phyloP scores from a whole-genome alignment of 2,797 vertebrate species.

The Capromys pilorides region DNA sequence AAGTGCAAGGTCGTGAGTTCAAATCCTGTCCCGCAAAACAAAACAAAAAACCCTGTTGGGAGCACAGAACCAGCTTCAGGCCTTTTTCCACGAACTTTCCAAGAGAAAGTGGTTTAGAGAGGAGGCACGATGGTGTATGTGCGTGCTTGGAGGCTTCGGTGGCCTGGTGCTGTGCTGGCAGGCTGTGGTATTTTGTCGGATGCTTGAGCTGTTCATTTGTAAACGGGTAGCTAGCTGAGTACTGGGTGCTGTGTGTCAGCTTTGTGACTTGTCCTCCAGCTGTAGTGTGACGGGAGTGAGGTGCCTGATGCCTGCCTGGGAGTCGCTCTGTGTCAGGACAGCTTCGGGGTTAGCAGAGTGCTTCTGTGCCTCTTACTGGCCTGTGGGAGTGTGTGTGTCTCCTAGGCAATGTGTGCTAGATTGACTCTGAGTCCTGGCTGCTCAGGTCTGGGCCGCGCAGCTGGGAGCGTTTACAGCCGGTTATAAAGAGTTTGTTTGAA shows the following conservation, averaged over 20 bases:
- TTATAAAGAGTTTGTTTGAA: conserved; percentile 88
- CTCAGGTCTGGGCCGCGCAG: conserved; percentile 79
- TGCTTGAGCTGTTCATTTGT: background rate
- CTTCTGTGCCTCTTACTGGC: background rate
- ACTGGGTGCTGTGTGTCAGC: background rate
- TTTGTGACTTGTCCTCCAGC: background rate
- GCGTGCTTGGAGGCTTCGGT: background rate
- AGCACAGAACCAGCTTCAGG: background rate
- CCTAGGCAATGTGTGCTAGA: conserved; percentile 61
- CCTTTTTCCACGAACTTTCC: background rate
- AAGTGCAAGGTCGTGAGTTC: no score
- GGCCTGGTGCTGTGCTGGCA: conserved; percentile 48
- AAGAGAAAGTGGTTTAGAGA: background rate
- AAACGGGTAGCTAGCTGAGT: background rate
- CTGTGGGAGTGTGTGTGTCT: conserved; percentile 50
- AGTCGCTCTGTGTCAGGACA: background rate
- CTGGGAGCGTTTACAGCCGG: conserved; percentile 86
- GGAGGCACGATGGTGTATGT: background rate
- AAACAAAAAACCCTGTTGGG: background rate
- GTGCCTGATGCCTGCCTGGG: background rate
- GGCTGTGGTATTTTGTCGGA: conserved; percentile 17
- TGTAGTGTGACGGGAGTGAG: background rate
- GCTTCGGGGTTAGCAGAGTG: background rate
- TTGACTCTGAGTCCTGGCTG: conserved; percentile 61
- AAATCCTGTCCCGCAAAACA: no score